Evolutionary conservation across 2,797 vertebrate species (phyloP), one percentile per base, ranked within the genome.

Genomic region (Sebastes matsubarae): DNA sequence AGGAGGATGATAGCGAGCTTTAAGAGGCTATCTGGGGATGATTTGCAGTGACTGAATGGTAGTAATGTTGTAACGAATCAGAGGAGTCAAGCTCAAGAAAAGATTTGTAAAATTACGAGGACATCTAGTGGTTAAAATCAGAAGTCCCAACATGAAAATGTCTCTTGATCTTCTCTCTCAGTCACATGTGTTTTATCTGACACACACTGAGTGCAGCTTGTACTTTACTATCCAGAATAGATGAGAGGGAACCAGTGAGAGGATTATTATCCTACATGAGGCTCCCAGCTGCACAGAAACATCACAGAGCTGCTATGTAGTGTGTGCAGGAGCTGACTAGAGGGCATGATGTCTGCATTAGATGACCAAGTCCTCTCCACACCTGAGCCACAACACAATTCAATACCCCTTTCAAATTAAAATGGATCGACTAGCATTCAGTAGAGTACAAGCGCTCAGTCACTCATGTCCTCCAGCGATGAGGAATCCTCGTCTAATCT

Each of bases 121-220:
- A 95, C 96, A 92, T 87, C 96, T 96, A 90, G 93, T 96, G 96
- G 96, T 84, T 32, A 30, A 68, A 82, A 82, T 8, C 8, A 66
- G 29, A 84, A 89, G 32, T 63, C 32, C 34, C 10, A 4, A n/a
- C 1, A 69, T 27, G 12, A 69, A 50, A 8, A 25, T 29, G 22
- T 29, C 2, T 52, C 30, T 58, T 25, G 57, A 42, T 42, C 25
- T 4, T 36, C 20, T 60, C 4, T 55, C 50, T 57, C 4, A 3
- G 20, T 12, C 2, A 36, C 8, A n/a, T 14, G 16, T 2, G 25
- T 9, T 32, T 65, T 18, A 6, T 52, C 6, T 60, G 6, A 63
- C 36, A 30, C 63, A 30, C 5, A 20, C 18, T 11, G 25, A 69
- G 3, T 73, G 24, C n/a, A 75, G 12, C 20, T 27, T 72, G 46